Percentiles rank a stretch among this genome's conserved stretches.
These are phyloP conservation scores for Catharus minimus DNA, from an alignment of 2,113 vertebrate species.

Conservation along the genomic window DNA sequence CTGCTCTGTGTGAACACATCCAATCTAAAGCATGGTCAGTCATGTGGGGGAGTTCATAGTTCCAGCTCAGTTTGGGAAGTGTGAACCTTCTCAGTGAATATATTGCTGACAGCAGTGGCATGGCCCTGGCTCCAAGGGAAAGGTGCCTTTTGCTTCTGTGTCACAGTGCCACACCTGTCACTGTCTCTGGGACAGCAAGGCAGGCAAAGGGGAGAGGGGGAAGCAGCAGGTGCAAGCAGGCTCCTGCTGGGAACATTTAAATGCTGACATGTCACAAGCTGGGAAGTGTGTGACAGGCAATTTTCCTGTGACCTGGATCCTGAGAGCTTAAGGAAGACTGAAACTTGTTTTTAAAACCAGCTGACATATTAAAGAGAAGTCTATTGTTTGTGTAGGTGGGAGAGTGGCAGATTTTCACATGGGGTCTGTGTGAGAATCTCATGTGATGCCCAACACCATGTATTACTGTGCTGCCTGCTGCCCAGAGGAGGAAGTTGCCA, in stretches of 20 bases:
- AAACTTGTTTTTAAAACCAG: neutral
- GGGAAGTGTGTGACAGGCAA: neutral
- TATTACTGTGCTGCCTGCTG: neutral
- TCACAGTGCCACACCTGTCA: fast-evolving
- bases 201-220: neutral
- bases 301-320: neutral
- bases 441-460: fast-evolving
- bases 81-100: neutral
- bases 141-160: neutral
- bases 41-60: neutral
- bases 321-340: neutral
- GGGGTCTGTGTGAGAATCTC: neutral
- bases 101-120: neutral
- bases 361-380: neutral
- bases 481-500: neutral
- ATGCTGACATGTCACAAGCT: neutral
- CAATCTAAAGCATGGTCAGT: fast-evolving
- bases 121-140: neutral
- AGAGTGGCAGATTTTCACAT: neutral
- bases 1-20: neutral
- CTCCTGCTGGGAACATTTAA: neutral
- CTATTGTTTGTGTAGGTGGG: neutral
- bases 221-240: neutral
- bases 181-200: neutral
- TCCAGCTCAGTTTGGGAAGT: neutral